Conservation (phyloP, 2,797 vertebrate genomes). For the Luscinia megarhynchos region DNA sequence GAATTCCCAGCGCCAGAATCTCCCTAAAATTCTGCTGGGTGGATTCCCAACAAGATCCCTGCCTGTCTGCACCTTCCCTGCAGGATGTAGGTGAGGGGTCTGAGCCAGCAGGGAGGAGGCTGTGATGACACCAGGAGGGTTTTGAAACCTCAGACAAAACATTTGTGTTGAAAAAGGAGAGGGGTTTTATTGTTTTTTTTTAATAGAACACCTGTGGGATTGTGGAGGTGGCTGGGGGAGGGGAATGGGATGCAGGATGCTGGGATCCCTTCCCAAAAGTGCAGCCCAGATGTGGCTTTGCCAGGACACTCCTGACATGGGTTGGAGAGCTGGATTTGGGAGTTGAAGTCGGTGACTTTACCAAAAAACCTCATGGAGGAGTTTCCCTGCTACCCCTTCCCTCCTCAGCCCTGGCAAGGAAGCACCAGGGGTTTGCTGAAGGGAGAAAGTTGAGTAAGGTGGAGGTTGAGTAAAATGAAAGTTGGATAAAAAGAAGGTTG, state of each 20-base stretch:
- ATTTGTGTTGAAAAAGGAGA: not conserved
- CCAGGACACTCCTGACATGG: not conserved
- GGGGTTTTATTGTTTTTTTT: too few species aligned
- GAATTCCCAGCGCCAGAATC: accelerated
- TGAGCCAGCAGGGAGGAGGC: not conserved
- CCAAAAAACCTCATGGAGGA: accelerated
- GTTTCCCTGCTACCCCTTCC: not conserved
- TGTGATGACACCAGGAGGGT: not conserved
- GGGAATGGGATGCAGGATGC: not conserved
- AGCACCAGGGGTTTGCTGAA: accelerated
- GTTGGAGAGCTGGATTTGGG: not conserved
- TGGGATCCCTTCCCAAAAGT: not conserved
- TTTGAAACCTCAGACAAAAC: slow-evolving; percentile 44
- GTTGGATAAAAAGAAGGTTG: not conserved
- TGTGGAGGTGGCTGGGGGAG: accelerated
- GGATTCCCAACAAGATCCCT: not conserved
- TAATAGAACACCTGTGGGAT: accelerated
- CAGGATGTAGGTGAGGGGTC: slow-evolving; percentile 30
- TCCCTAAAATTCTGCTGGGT: not conserved
- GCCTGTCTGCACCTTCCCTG: not conserved
- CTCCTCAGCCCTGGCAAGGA: not conserved
- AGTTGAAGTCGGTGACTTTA: accelerated
- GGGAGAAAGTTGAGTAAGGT: accelerated
- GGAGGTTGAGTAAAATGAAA: not conserved
- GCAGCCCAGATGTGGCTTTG: not conserved